Evolutionary conservation across 2,888 invertebrate species (phyloP).

Genomic region (Lordiphosa andalusiaca): DNA sequence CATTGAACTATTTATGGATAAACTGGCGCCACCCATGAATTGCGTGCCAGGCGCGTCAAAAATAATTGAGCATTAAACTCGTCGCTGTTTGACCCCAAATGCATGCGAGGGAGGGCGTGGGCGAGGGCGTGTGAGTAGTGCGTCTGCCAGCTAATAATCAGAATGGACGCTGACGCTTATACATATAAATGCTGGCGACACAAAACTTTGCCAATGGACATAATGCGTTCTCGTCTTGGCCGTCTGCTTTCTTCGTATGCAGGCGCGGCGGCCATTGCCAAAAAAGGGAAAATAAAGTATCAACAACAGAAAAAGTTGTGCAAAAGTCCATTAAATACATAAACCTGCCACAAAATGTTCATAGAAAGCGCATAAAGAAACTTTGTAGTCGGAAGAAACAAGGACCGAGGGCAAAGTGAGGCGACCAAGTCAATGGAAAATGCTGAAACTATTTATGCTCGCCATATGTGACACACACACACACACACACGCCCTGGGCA

Average conservation of each 20-base stretch:
- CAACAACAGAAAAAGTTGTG: constrained; percentile 54
- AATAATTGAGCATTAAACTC: constrained; percentile 11
- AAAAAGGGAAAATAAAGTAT: constrained; percentile 27
- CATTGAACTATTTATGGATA: constrained; percentile 19
- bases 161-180: constrained; percentile 55
- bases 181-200: constrained; percentile 68
- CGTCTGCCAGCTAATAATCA: constrained; percentile 62
- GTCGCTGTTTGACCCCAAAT: background rate
- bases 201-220: constrained; percentile 68
- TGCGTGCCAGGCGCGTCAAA: constrained; percentile 1
- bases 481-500: constrained; percentile 22
- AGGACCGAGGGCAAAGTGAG: constrained; percentile 12
- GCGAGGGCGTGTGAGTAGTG: constrained; percentile 9
- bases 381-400: constrained; percentile 46
- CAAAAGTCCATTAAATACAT: constrained; percentile 78
- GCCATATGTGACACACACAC: constrained; percentile 62
- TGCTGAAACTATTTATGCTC: constrained; percentile 69
- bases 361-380: constrained; percentile 76
- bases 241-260: constrained; percentile 32
- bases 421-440: constrained; percentile 61
- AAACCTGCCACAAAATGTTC: constrained; percentile 76
- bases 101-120: background rate
- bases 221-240: constrained; percentile 53
- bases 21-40: constrained; percentile 24
- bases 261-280: constrained; percentile 27